Conservation (phyloP, 2,113 vertebrate species). For the Macroglossus sobrinus region DNA sequence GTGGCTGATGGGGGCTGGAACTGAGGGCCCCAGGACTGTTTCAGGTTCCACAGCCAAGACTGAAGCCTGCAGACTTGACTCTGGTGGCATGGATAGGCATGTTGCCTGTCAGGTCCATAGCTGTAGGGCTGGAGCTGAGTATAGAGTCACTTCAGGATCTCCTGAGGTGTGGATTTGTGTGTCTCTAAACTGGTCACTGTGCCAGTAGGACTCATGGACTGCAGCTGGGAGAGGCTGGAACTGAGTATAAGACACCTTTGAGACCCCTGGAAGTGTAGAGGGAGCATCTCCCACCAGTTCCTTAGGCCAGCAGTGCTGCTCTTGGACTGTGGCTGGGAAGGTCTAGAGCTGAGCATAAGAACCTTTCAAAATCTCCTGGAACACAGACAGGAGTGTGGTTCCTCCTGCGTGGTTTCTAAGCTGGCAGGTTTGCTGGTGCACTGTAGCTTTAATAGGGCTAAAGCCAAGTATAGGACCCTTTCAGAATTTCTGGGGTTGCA, state of each 20-base stretch:
- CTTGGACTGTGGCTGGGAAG: neutral
- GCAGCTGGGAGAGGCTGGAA: neutral
- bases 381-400: neutral
- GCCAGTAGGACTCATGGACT: neutral
- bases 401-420: neutral
- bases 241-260: neutral
- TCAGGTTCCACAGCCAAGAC: neutral
- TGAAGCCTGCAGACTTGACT: neutral
- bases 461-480: neutral
- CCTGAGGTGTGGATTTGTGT: neutral
- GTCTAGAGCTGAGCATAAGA: neutral
- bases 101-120: fast-evolving
- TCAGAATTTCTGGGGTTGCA: neutral
- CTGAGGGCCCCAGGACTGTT: neutral
- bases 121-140: neutral
- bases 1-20: neutral
- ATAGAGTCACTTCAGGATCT: neutral
- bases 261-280: neutral
- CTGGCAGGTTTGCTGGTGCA: neutral
- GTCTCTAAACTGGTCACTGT: neutral
- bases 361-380: neutral
- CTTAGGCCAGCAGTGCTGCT: neutral
- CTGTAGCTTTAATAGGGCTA: neutral
- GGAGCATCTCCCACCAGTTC: neutral
- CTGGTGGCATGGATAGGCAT: neutral